Percentiles rank a stretch among this genome's conserved stretches.
These are phyloP conservation scores for Tragelaphus strepsiceros DNA, from an alignment of 2,113 vertebrate species.

Conservation along the genomic window DNA sequence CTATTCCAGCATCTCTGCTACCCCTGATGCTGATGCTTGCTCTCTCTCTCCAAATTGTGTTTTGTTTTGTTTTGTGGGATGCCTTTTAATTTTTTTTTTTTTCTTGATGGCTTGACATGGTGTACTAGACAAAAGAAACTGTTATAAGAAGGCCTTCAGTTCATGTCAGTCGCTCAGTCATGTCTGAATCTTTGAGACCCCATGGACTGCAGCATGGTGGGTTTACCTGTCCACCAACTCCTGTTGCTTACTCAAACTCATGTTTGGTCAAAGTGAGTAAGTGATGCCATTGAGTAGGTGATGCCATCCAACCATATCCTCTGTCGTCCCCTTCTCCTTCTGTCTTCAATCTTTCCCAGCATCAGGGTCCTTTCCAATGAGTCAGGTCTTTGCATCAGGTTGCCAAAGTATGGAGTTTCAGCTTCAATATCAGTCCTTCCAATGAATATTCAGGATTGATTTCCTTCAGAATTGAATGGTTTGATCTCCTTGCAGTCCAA, in stretches of 20 bases:
- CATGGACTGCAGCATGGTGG: rapidly evolving
- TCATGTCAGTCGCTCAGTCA: neutral
- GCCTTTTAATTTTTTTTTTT: neutral
- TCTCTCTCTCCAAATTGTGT: neutral
- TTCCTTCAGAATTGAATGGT: neutral
- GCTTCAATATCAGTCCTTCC: neutral
- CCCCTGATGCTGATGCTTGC: neutral
- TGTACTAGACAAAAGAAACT: neutral
- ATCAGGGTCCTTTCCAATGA: neutral
- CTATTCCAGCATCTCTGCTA: neutral
- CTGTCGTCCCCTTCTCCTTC: neutral
- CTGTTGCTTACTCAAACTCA: neutral
- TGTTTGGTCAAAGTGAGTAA: neutral
- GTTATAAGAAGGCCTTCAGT: neutral
- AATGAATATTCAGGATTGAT: neutral
- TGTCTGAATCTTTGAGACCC: rapidly evolving
- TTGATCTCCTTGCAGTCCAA: neutral
- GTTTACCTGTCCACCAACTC: neutral
- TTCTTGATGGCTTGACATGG: neutral
- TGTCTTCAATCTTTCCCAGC: neutral
- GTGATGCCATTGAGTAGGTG: neutral
- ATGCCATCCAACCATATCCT: neutral
- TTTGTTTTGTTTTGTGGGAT: neutral
- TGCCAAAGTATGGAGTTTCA: neutral
- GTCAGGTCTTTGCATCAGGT: neutral